Evolutionary conservation across 2,113 vertebrate species (phyloP).

Genomic region (Eurystomus gularis): DNA sequence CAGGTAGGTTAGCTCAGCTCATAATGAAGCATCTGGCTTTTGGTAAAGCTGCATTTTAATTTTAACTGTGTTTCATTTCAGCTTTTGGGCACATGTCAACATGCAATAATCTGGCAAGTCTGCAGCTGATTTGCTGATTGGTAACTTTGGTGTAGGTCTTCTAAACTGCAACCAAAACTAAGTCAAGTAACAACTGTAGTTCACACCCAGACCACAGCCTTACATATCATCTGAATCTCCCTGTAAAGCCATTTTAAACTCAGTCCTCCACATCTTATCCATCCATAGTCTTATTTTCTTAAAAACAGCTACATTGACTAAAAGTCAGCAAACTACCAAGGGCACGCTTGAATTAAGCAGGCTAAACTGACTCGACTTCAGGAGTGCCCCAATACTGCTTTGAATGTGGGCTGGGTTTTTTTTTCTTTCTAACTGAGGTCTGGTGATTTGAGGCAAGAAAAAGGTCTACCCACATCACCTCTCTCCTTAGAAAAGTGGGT

Average conservation of each 20-base stretch:
- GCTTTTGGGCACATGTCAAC: background rate
- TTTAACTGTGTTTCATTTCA: slow-evolving; percentile 21
- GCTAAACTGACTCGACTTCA: background rate
- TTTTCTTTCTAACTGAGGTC: background rate
- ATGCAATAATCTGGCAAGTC: background rate
- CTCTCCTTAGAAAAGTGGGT: background rate
- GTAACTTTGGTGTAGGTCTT: background rate
- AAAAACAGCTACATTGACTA: background rate
- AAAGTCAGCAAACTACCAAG: background rate
- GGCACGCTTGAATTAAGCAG: background rate
- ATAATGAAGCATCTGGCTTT: slow-evolving; percentile 55
- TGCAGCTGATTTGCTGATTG: background rate
- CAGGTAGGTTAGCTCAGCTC: slow-evolving; percentile 20
- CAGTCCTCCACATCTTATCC: background rate
- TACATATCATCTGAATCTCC: background rate
- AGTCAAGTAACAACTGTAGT: background rate
- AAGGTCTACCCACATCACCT: background rate
- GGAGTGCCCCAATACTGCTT: background rate
- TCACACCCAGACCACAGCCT: background rate
- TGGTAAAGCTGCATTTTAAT: slow-evolving; percentile 28
- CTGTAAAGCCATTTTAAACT: background rate
- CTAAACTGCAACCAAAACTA: background rate
- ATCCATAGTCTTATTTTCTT: background rate
- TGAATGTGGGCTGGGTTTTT: background rate
- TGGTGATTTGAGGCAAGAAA: background rate